Evolutionary conservation across 2,888 invertebrate species (phyloP).

Genomic region (Drosophila mimetica): DNA sequence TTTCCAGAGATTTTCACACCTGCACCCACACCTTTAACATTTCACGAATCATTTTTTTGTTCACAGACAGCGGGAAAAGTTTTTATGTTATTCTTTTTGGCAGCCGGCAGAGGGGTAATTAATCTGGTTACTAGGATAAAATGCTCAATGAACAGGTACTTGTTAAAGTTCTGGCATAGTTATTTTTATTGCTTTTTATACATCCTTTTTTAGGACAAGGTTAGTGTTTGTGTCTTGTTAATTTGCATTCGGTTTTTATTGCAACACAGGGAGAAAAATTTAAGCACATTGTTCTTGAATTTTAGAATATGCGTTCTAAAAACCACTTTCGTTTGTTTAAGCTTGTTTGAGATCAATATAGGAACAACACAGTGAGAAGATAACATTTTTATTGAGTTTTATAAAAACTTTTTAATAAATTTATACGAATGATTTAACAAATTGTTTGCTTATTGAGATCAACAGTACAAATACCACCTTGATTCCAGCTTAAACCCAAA

Average conservation of each 20-base stretch:
- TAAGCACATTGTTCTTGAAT: no score
- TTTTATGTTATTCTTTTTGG: constrained; percentile 8
- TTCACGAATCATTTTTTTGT: constrained; percentile 18
- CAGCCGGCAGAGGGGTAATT: constrained; percentile 2
- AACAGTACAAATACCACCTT: no score
- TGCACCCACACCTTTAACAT: constrained; percentile 48
- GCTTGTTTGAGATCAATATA: no score
- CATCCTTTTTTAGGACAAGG: not conserved
- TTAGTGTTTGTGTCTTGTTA: not conserved
- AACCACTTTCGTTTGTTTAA: no score
- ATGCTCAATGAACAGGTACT: constrained; percentile 2
- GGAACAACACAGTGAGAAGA: no score
- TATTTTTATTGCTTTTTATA: constrained; percentile 9
- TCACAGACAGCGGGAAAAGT: constrained; percentile 11
- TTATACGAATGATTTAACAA: no score
- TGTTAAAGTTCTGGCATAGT: constrained; percentile 11
- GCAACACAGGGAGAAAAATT: no score
- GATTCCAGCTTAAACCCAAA: no score
- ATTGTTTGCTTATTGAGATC: no score
- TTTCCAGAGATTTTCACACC: constrained; percentile 39
- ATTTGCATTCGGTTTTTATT: not conserved
- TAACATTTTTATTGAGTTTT: no score
- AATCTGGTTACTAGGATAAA: constrained; percentile 9
- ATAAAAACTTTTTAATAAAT: no score
- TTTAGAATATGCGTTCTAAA: no score